A percentile compares a stretch with the other conserved stretches of the same genome.
These are phyloP conservation scores for Etheostoma nigrum DNA, from an alignment of 2,797 vertebrate genomes.

Conservation along the genomic window DNA sequence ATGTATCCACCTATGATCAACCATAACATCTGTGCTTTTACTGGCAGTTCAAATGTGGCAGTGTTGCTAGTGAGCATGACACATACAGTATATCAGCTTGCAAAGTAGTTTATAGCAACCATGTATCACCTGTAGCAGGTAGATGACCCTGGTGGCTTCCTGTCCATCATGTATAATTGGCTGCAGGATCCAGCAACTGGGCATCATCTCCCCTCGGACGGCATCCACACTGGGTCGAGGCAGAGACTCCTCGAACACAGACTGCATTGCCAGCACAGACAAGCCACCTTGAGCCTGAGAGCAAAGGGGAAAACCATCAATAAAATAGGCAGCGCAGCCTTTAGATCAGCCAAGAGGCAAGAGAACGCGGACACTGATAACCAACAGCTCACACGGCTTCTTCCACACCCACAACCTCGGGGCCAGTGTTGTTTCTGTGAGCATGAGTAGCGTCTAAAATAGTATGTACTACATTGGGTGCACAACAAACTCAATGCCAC, in stretches of 20 bases:
- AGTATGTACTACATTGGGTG: conserved; percentile 27
- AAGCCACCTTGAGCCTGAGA: conserved; percentile 84
- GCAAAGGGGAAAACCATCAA: conserved; percentile 20
- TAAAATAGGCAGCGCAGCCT: conserved; percentile 43
- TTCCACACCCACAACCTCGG: conserved; percentile 43
- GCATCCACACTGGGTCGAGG: conserved; percentile 90
- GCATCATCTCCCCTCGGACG: conserved; percentile 94
- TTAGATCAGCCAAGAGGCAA: conserved; percentile 58
- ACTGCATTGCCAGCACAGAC: conserved; percentile 92
- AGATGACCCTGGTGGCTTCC: conserved; percentile 90
- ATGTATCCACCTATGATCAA: neutral
- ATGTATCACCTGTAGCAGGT: conserved; percentile 91
- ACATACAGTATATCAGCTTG: neutral
- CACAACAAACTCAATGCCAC: neutral
- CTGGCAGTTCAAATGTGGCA: neutral
- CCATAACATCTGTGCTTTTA: neutral
- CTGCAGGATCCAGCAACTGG: conserved; percentile 96
- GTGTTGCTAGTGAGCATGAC: neutral
- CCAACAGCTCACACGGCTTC: conserved; percentile 10
- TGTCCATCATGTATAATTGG: conserved; percentile 84
- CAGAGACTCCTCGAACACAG: conserved; percentile 93
- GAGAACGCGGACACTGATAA: conserved; percentile 35
- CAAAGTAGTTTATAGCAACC: neutral
- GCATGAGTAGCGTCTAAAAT: conserved; percentile 21
- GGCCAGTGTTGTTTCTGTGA: conserved; percentile 28